Evolutionary conservation across 2,888 invertebrate species (phyloP).

Genomic region (Drosophila aldrichi): DNA sequence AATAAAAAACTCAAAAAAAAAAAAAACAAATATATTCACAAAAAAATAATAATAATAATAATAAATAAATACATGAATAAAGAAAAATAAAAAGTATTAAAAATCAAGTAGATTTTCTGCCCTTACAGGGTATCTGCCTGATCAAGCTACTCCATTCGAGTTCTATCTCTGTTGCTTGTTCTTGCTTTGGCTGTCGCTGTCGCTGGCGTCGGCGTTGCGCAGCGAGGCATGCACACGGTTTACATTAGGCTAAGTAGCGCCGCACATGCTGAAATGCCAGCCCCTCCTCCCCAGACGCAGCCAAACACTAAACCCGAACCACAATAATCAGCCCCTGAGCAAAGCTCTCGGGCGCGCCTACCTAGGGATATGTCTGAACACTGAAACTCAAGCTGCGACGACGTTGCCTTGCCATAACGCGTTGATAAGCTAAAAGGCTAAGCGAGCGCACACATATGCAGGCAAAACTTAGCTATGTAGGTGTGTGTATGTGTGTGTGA

Average conservation of each 20-base stretch:
- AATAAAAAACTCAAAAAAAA: no score
- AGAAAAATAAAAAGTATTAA: no score
- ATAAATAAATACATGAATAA: no score
- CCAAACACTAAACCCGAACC: background rate
- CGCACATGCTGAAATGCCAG: constrained; percentile 52
- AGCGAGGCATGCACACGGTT: constrained; percentile 78
- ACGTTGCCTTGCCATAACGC: constrained; percentile 65
- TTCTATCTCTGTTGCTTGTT: constrained; percentile 13
- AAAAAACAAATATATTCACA: no score
- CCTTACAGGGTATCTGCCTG: constrained; percentile 6
- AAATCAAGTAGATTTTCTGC: no score
- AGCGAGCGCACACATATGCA: constrained; percentile 23
- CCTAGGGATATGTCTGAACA: constrained; percentile 44
- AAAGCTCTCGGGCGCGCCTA: constrained; percentile 40
- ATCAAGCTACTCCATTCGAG: background rate
- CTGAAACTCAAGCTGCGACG: constrained; percentile 28
- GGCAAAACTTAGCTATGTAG: constrained; percentile 13
- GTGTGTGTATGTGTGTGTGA: constrained; percentile 32
- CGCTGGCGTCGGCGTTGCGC: constrained; percentile 43
- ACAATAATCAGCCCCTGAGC: constrained; percentile 27
- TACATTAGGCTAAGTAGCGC: constrained; percentile 80
- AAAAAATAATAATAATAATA: no score
- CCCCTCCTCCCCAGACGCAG: background rate
- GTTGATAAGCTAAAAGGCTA: constrained; percentile 76
- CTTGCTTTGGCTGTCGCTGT: background rate